These are phyloP conservation scores for Gymnocypris eckloni DNA, from an alignment of 2,797 vertebrate genomes.

Conservation along the genomic window DNA sequence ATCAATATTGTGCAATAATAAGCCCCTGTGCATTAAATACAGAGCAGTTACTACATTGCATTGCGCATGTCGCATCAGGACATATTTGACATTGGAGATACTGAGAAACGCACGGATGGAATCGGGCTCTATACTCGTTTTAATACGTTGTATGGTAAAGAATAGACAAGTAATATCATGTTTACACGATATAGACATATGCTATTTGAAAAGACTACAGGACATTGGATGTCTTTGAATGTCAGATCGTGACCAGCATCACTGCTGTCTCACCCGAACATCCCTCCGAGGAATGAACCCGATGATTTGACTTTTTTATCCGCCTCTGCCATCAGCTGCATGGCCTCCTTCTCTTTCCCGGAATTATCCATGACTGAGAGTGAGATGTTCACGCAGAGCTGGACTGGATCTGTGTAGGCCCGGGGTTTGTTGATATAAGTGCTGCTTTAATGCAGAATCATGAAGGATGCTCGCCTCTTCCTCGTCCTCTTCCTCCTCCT, in stretches of 20 bases:
- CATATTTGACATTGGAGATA: slow-evolving; percentile 54
- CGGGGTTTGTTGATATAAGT: slow-evolving; percentile 23
- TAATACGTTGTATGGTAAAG: background rate
- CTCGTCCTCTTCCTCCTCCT: background rate
- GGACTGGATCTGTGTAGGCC: slow-evolving; percentile 7
- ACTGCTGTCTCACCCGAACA: slow-evolving; percentile 89
- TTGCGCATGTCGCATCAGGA: slow-evolving; percentile 7
- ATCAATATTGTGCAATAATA: too few relatives aligned
- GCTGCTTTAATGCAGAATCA: slow-evolving; percentile 42
- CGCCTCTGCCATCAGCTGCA: slow-evolving; percentile 96
- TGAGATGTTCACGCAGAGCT: background rate
- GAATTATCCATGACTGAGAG: slow-evolving; percentile 86
- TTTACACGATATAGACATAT: background rate
- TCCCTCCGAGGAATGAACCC: slow-evolving; percentile 92
- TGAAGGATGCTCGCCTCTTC: slow-evolving; percentile 44
- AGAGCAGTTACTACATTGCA: background rate
- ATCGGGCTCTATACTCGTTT: background rate
- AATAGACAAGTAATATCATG: background rate
- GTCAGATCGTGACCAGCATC: slow-evolving; percentile 47
- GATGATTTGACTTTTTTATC: slow-evolving; percentile 96
- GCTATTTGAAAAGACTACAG: background rate
- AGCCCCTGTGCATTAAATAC: background rate
- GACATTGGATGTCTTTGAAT: slow-evolving; percentile 38
- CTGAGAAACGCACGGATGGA: background rate
- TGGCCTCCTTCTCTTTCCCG: slow-evolving; percentile 94